Conservation (phyloP, 1,140 invertebrate genomes). For the Eupeodes corollae region DNA sequence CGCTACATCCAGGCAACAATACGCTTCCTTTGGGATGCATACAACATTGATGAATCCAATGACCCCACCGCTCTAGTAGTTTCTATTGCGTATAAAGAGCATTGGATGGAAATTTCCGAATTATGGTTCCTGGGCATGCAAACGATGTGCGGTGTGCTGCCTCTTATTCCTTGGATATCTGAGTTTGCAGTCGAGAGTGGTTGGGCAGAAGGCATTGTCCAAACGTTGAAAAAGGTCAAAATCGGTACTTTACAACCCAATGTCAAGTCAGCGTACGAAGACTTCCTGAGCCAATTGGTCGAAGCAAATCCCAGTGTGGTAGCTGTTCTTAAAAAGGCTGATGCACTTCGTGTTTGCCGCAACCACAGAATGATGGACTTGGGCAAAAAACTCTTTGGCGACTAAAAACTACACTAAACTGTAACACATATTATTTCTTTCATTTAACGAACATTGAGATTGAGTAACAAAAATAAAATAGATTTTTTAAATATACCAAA, state of each 20-base stretch:
- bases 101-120: conserved; percentile 81
- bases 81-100: conserved; percentile 70
- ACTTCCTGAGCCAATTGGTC: conserved; percentile 73
- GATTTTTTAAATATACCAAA: no score
- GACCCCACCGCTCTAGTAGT: conserved; percentile 70
- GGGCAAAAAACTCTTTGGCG: conserved; percentile 71
- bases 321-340: conserved; percentile 69
- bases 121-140: conserved; percentile 91
- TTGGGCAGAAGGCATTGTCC: conserved; percentile 79
- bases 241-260: conserved; percentile 67
- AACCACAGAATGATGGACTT: conserved; percentile 81
- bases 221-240: conserved; percentile 67
- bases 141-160: conserved; percentile 68
- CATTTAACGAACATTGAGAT: no score
- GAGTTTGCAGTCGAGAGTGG: conserved; percentile 84
- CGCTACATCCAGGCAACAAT: conserved; percentile 79
- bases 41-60: conserved; percentile 75
- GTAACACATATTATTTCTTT: no score
- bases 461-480: no score
- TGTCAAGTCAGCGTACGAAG: conserved; percentile 80
- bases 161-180: conserved; percentile 74
- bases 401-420: conserved; percentile 41
- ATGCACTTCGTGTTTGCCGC: conserved; percentile 67
- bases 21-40: conserved; percentile 84
- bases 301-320: conserved; percentile 64